Conservation (phyloP, 2,888 invertebrate genomes). For the Patella depressa region DNA sequence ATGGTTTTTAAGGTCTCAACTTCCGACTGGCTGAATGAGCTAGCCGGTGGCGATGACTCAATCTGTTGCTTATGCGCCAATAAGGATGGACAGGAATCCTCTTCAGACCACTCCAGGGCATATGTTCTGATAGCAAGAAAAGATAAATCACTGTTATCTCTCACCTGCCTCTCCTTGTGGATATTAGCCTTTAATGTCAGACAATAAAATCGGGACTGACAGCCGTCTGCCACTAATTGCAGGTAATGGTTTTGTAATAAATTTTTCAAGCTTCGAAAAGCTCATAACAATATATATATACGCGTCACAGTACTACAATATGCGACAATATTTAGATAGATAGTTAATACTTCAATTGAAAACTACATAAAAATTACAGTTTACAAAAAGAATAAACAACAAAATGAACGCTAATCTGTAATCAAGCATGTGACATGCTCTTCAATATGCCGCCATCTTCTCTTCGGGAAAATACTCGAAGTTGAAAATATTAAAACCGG, state of each 20-base stretch:
- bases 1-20: too few species aligned
- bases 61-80: too few species aligned
- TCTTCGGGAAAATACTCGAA: neutral
- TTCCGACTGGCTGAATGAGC: too few species aligned
- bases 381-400: neutral
- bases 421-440: neutral
- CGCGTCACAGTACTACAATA: too few species aligned
- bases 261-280: neutral
- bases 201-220: neutral
- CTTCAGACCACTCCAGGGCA: neutral
- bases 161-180: neutral
- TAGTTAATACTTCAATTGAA: too few species aligned
- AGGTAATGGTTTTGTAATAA: neutral
- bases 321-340: too few species aligned
- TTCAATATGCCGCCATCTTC: too few species aligned
- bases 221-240: neutral
- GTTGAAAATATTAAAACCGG: neutral
- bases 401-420: neutral
- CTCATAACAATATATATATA: neutral
- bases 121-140: neutral
- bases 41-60: too few species aligned
- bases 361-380: neutral
- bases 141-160: neutral
- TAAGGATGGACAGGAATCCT: neutral
- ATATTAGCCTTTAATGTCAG: neutral